Base-by-base conservation (phyloP, 2,113 vertebrate genomes). In the Gymnarchus niloticus region DNA sequence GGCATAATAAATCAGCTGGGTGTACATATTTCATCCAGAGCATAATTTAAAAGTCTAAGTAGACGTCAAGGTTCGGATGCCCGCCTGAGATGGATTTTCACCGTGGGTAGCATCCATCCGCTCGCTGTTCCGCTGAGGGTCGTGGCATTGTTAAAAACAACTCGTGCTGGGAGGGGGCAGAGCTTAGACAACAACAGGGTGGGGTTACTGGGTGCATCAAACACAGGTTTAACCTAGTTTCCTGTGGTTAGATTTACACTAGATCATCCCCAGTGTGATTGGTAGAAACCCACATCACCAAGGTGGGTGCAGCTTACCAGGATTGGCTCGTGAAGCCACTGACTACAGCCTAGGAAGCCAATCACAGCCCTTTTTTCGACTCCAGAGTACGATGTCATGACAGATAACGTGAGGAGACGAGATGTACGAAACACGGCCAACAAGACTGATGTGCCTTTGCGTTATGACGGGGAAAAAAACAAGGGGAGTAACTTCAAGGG, bases 1-100 rank as follows among this genome's bases (percentile, higher is more conserved):
- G 78, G 23, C 76, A 69, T 61, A 65, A 88, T 88, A 88, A 85
- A 88, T 89, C 86, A 90, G 86, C 88, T 77, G 84, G 84, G 52
- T 85, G 78, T 25, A 85, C 57, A 85, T 77, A 84, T 51, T 49
- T 56, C 37, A 69, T 48, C 25, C 84, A 82, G 65, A 88, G 73
- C 80, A 84, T 85, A 69, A 88, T 87, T 86, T 83, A 83, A 85
- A 77, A 86, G 84, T 80, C 54, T 19, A 51, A 69, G 59, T 73
- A 65, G 12, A 41, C 6, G 81, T 54, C 81, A 83, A 77, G 84
- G 86, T 84, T 81, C 81, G 56, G 21, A 84, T 56, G 86, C 69
- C 61, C 77, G 86, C 83, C 77, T 49, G 28, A 86, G 88, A 88
- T 82, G 52, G 65, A 14, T 56, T 61, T 33, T 54, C 56, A 51